phyloP scores from a whole-genome alignment of 2,113 vertebrate genomes.

The Geococcyx californianus region DNA sequence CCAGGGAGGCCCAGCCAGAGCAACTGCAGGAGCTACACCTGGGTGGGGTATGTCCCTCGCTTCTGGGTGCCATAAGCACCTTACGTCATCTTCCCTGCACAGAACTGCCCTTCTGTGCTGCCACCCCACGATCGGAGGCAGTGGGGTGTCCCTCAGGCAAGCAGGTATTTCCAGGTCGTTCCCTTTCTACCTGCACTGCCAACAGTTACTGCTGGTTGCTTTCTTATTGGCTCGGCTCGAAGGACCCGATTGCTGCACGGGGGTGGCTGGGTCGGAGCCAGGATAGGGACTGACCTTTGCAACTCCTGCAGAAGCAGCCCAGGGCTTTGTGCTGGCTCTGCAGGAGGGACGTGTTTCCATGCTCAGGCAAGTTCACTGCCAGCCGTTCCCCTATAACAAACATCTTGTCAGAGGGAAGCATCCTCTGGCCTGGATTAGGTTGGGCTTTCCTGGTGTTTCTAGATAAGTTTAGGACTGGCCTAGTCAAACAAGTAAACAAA shows the following conservation, averaged over 20 bases:
- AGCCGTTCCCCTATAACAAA: neutral
- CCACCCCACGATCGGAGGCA: neutral
- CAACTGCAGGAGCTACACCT: neutral
- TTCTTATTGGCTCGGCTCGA: neutral
- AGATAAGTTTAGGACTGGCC: neutral
- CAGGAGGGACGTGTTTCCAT: neutral
- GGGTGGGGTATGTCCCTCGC: neutral
- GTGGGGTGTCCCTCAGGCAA: neutral
- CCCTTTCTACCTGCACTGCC: neutral
- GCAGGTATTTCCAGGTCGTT: neutral
- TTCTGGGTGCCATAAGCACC: neutral
- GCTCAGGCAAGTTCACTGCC: neutral
- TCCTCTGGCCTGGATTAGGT: neutral
- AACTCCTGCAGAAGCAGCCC: neutral
- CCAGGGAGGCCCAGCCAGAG: neutral
- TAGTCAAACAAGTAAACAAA: neutral
- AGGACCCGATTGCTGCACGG: rapidly evolving
- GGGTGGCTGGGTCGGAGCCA: neutral
- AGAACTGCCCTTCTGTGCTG: neutral
- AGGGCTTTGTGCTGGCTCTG: neutral
- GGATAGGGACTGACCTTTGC: neutral
- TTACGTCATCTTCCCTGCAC: neutral
- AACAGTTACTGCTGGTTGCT: neutral
- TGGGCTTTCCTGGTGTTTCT: neutral
- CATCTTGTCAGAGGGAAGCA: neutral